Conservation (phyloP, 2,113 vertebrate species). For the Daphoenositta chrysoptera region DNA sequence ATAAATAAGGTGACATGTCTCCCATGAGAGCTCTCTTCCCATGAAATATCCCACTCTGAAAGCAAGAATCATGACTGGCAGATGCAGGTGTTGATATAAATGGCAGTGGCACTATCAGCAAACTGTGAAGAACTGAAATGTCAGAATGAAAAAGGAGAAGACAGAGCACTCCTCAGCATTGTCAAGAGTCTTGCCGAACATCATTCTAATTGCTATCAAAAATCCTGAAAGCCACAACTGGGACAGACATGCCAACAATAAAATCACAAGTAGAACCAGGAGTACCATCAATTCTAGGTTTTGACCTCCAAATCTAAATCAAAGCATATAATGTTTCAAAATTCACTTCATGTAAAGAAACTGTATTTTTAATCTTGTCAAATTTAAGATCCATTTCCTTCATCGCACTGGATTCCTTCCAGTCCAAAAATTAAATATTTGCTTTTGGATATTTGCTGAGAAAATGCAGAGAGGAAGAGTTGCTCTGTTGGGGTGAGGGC, state of each 20-base stretch:
- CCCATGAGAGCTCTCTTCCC: background rate
- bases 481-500: background rate
- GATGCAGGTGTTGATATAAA: background rate
- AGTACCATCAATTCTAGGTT: background rate
- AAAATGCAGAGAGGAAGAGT: background rate
- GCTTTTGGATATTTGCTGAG: background rate
- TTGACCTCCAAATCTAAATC: background rate
- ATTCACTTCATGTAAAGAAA: background rate
- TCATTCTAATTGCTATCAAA: background rate
- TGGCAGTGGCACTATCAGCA: background rate
- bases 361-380: background rate
- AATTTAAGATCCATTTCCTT: background rate
- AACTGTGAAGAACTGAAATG: background rate
- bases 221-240: background rate
- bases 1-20: background rate
- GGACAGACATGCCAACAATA: background rate
- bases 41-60: background rate
- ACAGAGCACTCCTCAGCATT: background rate
- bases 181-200: background rate
- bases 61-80: background rate
- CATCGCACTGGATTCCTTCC: background rate
- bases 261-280: background rate
- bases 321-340: background rate
- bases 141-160: constrained; percentile 13
- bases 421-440: background rate